Base-by-base conservation (phyloP, 2,797 vertebrate genomes). In the Tachyglossus aculeatus region DNA sequence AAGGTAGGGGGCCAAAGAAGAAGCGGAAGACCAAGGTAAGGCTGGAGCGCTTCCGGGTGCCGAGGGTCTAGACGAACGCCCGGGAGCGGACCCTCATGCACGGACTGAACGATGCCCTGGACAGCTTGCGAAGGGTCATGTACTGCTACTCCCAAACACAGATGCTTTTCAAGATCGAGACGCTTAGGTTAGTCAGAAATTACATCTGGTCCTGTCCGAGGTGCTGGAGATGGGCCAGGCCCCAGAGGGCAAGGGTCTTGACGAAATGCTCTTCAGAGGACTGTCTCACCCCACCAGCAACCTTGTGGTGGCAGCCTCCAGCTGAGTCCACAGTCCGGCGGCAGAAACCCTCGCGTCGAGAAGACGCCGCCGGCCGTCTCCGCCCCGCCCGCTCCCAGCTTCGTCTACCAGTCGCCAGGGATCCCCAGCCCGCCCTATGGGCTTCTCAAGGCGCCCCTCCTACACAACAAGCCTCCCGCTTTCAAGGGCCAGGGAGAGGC, bases 141-240 rank as follows among this genome's bases (percentile, higher is more conserved):
- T 98, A 98, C n/a, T 99, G 98, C 74, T 98, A 98, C 88, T 98
- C 98, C 77, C 99, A 99, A 71, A 99, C 97, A 2, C 98, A 99
- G 67, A 99, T 99, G 52, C 87, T 99, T 40, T 99, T 97, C 67
- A 99, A 99, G 88, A 99, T 99, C 10, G 98, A 99, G 88, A 99
- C 98, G 0, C 86, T 99, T 57, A 91, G n/a, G n/a, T n/a, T n/a
- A n/a, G n/a, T n/a, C n/a, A n/a, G n/a, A n/a, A n/a, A n/a, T n/a
- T n/a, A n/a, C n/a, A n/a, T n/a, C n/a, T n/a, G n/a, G n/a, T n/a
- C n/a, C n/a, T n/a, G n/a, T n/a, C n/a, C n/a, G n/a, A n/a, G n/a
- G n/a, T n/a, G n/a, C n/a, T n/a, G n/a, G n/a, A n/a, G n/a, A n/a
- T n/a, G n/a, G n/a, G n/a, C n/a, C n/a, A n/a, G n/a, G n/a, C n/a